Evolutionary conservation across 2,113 vertebrate genomes (phyloP), one percentile per base, ranked within the genome.

Genomic region (Poeciliopsis prolifica): DNA sequence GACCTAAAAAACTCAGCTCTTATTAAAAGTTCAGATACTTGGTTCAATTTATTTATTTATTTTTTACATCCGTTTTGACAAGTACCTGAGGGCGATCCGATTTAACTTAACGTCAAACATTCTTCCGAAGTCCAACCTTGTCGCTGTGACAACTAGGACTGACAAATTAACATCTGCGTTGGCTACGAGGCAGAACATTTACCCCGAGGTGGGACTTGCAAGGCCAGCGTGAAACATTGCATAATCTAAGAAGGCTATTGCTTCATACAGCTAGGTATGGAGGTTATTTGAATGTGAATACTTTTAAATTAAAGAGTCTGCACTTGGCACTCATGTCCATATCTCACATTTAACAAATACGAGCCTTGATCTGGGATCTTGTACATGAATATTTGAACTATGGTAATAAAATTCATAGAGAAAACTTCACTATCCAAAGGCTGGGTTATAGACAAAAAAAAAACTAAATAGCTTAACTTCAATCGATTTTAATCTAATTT

Each of bases 1-100:
- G 83, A 76, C 76, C 85, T 69, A 83, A 75, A 92, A 88, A 88
- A 76, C 77, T 81, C 76, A 71, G 29, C 44, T 84, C 51, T 66
- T 48, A 81, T 89, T 86, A 83, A 60, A 87, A 72, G 54, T 77
- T 58, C 64, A 40, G 66, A 81, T 78, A 76, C 58, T 74, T 65
- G 60, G 54, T 37, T 61, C 0, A 7, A 64, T 15, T 33, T 78
- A 86, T 64, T 83, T 86, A 66, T 37, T 37, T 78, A 86, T 63
- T 83, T 86, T 72, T 68, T 12, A 81, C 74, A 70, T 77, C 60
- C 62, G 31, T 65, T 90, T 85, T 75, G 78, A 85, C 54, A 58
- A 65, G 64, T 35, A 72, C 58, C 74, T 76, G 51, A 58, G 19
- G 3, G 60, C 24, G 29, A 30, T 71, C 77, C 79, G 68, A 79